Base-by-base conservation (phyloP, 2,888 invertebrate species). In the Cyaniris semiargus region DNA sequence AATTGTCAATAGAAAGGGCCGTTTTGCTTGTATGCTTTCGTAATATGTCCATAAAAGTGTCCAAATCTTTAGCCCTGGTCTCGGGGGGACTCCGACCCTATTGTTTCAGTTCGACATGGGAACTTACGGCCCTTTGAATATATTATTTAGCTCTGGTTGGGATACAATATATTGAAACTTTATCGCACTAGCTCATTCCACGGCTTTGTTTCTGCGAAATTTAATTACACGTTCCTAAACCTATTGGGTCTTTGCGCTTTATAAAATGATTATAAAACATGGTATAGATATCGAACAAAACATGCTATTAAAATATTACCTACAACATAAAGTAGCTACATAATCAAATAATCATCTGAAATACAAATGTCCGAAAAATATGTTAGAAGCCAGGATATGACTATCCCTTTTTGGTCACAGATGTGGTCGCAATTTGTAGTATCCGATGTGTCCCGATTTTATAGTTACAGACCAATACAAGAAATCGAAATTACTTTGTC, bases 11-110 rank as follows among this genome's bases (percentile, higher is more conserved):
- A 72, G 2, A 48, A 48, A 23, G 48, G 48, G n/a, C 71, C 38
- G 38, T 44, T 71, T 23, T 72, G 44, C 72, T 31, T 74, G 74
- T 74, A 18, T 53, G 74, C 74, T 48, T 74, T 53, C 74, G 74
- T 74, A 74, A 74, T 72, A 72, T 74, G 74, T 53, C 74, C 74
- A 74, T 74, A 74, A 74, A 74, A 74, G 48, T 74, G 74, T 74
- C 74, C 74, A 74, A 74, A 74, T 74, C 74, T 74, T 74, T 74
- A 74, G 74, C 74, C 74, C 27, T 18, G 21, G 53, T 74, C 74
- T 27, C 74, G 48, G 27, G n/a, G 72, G 38, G 53, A 23, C 27
- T 18, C 23, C 74, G 74, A 74, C 31, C 74, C 74, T 74, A 74
- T 74, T 74, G 74, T 74, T 74, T 74, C 48, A 15, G 38, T 74